Evolutionary conservation across 2,888 invertebrate species (phyloP), one percentile per base, ranked within the genome.

Genomic region (Willowsia nigromaculata): DNA sequence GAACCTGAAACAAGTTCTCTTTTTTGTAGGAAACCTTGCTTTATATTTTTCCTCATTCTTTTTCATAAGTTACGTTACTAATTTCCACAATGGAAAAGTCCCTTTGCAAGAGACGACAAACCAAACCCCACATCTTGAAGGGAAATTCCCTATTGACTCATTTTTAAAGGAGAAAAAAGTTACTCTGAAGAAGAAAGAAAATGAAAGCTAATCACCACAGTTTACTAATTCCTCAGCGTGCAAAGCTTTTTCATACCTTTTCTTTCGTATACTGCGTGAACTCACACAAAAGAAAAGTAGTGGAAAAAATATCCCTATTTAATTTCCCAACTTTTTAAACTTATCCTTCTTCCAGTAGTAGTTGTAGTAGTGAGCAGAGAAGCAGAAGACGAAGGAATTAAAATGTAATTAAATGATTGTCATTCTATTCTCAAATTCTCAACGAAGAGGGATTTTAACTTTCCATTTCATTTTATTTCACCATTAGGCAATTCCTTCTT

Each of bases 321-420:
- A 74, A 71, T 84, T 84, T 84, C 33, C 50, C 65, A 83, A 74
- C 74, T 74, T 74, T 74, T 74, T 15, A 47, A 43, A 47, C 74
- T 47, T 40, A 37, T 68, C 68, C 18, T 18, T n/a, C 11, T 37
- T 68, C 30, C 62, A 30, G 18, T 18, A 25, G 18, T 18, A 59
- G 59, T n/a, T n/a, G 5, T 40, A 13, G 18, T 3, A 33, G 1
- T 37, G 68, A 43, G 30, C 13, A 25, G 47, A 47, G 25, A 47
- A 40, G 4, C 11, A 47, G n/a, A 74, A 74, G 37, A 59, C 40
- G 22, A 74, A 56, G 86, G 78, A 86, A 86, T 86, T 86, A 86
- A 86, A 80, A 65, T 86, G 86, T 86, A 86, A 86, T 86, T 86
- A 86, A 86, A 65, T 86, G 80, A 80, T 86, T 78, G 86, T 86